These are phyloP conservation scores for Micoletzkya japonica DNA, from an alignment of 2,888 invertebrate species.

Conservation along the genomic window DNA sequence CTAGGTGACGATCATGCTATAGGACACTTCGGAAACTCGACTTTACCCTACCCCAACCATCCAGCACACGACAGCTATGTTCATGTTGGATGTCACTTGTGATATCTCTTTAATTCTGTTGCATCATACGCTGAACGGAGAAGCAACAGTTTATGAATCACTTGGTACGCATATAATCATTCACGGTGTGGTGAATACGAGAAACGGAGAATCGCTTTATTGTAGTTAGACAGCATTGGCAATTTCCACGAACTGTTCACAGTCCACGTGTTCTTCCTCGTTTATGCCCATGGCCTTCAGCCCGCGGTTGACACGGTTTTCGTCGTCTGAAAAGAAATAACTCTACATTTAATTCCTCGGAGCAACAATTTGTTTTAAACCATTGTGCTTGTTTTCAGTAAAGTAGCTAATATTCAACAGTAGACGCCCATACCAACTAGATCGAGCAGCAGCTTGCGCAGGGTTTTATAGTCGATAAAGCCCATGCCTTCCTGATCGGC, in stretches of 20 bases:
- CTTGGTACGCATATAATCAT: too few relatives aligned
- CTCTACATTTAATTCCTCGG: background rate
- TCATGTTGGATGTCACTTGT: too few relatives aligned
- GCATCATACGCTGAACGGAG: too few relatives aligned
- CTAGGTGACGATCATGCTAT: too few relatives aligned
- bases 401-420: background rate
- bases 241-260: slow-evolving; percentile 22
- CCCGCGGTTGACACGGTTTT: slow-evolving; percentile 4
- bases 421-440: background rate
- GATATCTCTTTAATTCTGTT: too few relatives aligned
- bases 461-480: slow-evolving; percentile 7
- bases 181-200: too few relatives aligned
- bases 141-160: too few relatives aligned
- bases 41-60: too few relatives aligned
- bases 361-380: too few relatives aligned
- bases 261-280: slow-evolving; percentile 23
- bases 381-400: background rate
- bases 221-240: slow-evolving; percentile 20
- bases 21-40: too few relatives aligned
- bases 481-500: slow-evolving; percentile 21
- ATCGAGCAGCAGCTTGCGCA: slow-evolving; percentile 2
- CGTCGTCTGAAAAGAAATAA: background rate
- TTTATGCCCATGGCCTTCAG: slow-evolving; percentile 6
- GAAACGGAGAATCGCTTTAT: too few relatives aligned
- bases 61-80: too few relatives aligned